A percentile compares a stretch with the other conserved stretches of the same genome.
Conservation (phyloP, 2,888 invertebrate genomes). For the Phanerotoma sp. region DNA sequence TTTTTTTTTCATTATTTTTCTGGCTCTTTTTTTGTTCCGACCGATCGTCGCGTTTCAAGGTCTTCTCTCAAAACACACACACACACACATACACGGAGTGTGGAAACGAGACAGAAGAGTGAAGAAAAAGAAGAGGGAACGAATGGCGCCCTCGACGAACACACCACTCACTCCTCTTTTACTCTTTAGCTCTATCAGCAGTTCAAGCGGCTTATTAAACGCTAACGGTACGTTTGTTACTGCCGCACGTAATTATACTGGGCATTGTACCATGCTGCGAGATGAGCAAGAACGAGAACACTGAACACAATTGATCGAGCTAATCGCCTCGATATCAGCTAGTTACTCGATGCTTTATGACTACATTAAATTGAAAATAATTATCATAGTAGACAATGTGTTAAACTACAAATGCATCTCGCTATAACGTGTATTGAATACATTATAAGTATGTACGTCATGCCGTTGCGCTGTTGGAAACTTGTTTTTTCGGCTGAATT, state of each 20-base stretch:
- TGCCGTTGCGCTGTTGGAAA: not conserved
- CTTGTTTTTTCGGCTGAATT: not conserved
- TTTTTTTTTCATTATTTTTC: not conserved
- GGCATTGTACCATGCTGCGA: slow-evolving; percentile 15
- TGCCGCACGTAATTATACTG: slow-evolving; percentile 20
- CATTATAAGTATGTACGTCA: too few relatives aligned
- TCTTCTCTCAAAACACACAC: slow-evolving; percentile 1
- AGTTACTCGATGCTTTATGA: slow-evolving; percentile 3
- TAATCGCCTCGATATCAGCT: slow-evolving; percentile 24
- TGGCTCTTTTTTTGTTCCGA: slow-evolving; percentile 5
- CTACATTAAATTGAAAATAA: not conserved
- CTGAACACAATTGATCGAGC: slow-evolving; percentile 6
- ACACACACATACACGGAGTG: too few relatives aligned
- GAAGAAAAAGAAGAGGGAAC: not conserved
- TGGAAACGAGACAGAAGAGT: slow-evolving; percentile 1
- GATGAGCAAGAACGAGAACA: slow-evolving; percentile 5
- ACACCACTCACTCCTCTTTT: not conserved
- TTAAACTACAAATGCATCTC: slow-evolving; percentile 1
- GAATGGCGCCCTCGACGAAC: slow-evolving; percentile 12
- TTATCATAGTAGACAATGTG: too few relatives aligned
- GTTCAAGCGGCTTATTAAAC: slow-evolving; percentile 21
- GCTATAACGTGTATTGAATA: not conserved
- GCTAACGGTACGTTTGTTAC: slow-evolving; percentile 22
- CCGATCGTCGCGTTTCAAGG: slow-evolving; percentile 13
- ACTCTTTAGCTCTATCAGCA: slow-evolving; percentile 6